Evolutionary conservation across 2,113 vertebrate species (phyloP).

Genomic region (Pollachius pollachius): DNA sequence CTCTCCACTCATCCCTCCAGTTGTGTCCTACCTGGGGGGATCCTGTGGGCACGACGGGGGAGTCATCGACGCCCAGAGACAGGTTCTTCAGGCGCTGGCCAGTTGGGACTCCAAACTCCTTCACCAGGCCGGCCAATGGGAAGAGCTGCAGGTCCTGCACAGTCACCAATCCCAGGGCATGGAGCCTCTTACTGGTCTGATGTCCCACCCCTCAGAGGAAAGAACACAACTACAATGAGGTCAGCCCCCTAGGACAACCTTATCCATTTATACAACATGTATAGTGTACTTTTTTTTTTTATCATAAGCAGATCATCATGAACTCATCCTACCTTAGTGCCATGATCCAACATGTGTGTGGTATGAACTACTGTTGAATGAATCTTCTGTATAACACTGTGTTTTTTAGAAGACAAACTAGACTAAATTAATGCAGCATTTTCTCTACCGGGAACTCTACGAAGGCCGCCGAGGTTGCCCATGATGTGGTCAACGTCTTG

Average conservation of each 20-base stretch:
- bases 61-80: constrained; percentile 78
- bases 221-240: too few species aligned
- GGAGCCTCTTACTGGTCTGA: constrained; percentile 79
- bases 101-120: constrained; percentile 74
- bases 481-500: constrained; percentile 75
- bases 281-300: too few species aligned
- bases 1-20: too few species aligned
- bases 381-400: too few species aligned
- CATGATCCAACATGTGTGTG: too few species aligned
- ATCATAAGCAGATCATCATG: too few species aligned
- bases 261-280: not conserved
- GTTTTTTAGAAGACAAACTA: too few species aligned
- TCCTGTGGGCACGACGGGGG: constrained; percentile 78
- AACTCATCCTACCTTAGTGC: too few species aligned
- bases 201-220: constrained; percentile 79
- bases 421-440: not conserved
- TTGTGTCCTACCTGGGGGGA: constrained; percentile 80
- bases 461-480: constrained; percentile 64
- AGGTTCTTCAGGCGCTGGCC: constrained; percentile 81
- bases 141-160: constrained; percentile 77
- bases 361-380: too few species aligned
- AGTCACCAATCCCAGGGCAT: constrained; percentile 72
- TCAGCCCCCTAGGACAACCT: not conserved
- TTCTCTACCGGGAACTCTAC: constrained; percentile 79
- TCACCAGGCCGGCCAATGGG: constrained; percentile 68